A percentile compares a stretch with the other conserved stretches of the same genome.
Conservation (phyloP, 2,113 vertebrate species). For the Dascyllus trimaculatus region DNA sequence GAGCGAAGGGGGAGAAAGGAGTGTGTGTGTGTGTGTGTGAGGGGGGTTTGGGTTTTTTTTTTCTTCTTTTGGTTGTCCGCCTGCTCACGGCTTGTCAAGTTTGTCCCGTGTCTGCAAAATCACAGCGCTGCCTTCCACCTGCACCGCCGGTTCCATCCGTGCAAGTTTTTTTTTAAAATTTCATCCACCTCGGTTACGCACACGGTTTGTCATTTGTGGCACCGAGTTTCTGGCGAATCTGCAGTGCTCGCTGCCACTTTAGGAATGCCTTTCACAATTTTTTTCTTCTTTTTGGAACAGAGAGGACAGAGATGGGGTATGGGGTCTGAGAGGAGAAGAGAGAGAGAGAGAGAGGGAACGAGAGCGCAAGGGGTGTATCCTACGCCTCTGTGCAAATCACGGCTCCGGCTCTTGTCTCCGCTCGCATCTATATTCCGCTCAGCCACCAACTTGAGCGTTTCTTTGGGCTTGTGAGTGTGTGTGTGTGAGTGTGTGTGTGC, state of each 20-base stretch:
- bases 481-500: slow-evolving; percentile 35
- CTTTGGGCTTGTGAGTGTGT: slow-evolving; percentile 71
- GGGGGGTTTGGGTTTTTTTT: background rate
- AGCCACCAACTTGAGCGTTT: slow-evolving; percentile 85
- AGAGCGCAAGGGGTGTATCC: slow-evolving; percentile 39
- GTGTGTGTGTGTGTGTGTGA: background rate
- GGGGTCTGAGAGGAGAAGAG: background rate
- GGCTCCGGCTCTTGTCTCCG: slow-evolving; percentile 73
- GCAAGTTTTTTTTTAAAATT: slow-evolving; percentile 38
- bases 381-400: slow-evolving; percentile 72
- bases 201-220: slow-evolving; percentile 25
- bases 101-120: slow-evolving; percentile 35
- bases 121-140: background rate
- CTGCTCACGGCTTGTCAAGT: slow-evolving; percentile 48
- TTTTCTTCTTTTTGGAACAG: too few species aligned
- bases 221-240: slow-evolving; percentile 42
- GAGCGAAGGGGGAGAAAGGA: too few species aligned
- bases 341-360: background rate
- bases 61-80: fast-evolving
- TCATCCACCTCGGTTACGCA: slow-evolving; percentile 1
- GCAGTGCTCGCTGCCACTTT: slow-evolving; percentile 34
- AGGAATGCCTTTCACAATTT: slow-evolving; percentile 27
- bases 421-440: slow-evolving; percentile 87
- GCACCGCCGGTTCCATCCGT: background rate
- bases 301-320: background rate